These are phyloP conservation scores for Microplitis manilae DNA, from an alignment of 2,888 invertebrate species.

Conservation along the genomic window DNA sequence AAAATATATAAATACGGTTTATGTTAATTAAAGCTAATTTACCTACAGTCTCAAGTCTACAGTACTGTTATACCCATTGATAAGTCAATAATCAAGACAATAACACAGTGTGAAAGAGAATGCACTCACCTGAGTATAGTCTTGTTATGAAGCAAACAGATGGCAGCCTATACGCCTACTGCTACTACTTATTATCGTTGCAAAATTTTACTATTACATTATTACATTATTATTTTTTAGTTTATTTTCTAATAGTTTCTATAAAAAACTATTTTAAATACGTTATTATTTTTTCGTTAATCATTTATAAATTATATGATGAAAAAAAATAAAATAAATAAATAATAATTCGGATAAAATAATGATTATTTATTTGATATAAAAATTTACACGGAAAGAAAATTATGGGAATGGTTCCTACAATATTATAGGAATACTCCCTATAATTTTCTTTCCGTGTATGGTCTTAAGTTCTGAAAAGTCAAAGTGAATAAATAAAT, in stretches of 20 bases:
- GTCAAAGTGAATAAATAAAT: neutral
- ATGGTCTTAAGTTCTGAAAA: no score
- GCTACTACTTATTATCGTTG: conserved; percentile 48
- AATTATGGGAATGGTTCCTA: no score
- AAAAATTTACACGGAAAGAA: no score
- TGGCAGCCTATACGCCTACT: conserved; percentile 56
- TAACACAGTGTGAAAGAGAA: neutral
- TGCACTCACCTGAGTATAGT: conserved; percentile 33
- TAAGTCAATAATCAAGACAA: conserved; percentile 4
- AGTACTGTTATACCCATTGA: conserved; percentile 12
- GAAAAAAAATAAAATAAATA: neutral
- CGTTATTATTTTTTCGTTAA: neutral
- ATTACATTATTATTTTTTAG: neutral
- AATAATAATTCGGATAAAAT: no score
- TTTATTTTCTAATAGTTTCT: neutral
- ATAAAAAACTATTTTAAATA: neutral
- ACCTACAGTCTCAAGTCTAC: neutral
- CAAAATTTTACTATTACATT: neutral
- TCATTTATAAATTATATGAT: neutral
- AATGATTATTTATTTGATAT: no score
- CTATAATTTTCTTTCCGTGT: no score
- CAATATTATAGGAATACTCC: no score
- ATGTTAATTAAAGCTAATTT: neutral
- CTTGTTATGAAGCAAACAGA: conserved; percentile 52
- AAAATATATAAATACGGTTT: no score